These are phyloP conservation scores for Scaptodrosophila latifasciaeformis DNA, from an alignment of 2,888 invertebrate genomes.

Conservation along the genomic window DNA sequence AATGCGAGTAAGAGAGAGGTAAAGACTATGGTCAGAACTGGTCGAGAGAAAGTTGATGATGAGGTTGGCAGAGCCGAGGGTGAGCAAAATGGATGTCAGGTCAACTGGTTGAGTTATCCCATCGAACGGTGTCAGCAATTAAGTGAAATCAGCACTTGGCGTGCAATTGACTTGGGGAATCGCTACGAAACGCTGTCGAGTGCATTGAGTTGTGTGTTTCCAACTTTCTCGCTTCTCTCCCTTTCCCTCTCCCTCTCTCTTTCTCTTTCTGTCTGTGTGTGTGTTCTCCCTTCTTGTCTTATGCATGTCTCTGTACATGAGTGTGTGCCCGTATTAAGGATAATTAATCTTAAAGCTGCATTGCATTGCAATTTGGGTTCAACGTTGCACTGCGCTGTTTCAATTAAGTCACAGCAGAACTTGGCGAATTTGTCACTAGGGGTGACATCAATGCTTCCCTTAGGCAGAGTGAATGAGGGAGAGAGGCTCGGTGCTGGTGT, in stretches of 20 bases:
- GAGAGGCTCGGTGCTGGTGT: neutral
- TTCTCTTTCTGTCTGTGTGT: constrained; percentile 7
- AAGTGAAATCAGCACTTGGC: constrained; percentile 55
- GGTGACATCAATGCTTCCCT: neutral
- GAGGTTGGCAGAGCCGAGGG: neutral
- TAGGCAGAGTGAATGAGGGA: neutral
- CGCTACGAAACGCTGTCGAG: neutral
- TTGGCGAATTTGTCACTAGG: neutral
- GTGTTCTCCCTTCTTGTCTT: neutral
- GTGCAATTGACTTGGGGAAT: constrained; percentile 38
- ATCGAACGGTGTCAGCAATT: constrained; percentile 52
- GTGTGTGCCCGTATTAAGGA: constrained; percentile 26
- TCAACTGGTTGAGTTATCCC: constrained; percentile 26
- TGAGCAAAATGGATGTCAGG: constrained; percentile 8
- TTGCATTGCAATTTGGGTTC: constrained; percentile 2
- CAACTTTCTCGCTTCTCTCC: too few species aligned
- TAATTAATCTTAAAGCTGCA: constrained; percentile 53
- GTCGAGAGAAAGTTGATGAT: constrained; percentile 3
- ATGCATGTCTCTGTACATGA: neutral
- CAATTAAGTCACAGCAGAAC: constrained; percentile 37
- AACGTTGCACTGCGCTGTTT: constrained; percentile 27
- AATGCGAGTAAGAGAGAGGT: constrained; percentile 16
- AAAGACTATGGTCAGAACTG: constrained; percentile 1
- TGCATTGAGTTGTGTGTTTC: too few species aligned
- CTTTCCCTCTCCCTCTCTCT: too few species aligned